These are phyloP conservation scores for Tachuris rubrigastra DNA, from an alignment of 2,113 vertebrate species.

Conservation along the genomic window DNA sequence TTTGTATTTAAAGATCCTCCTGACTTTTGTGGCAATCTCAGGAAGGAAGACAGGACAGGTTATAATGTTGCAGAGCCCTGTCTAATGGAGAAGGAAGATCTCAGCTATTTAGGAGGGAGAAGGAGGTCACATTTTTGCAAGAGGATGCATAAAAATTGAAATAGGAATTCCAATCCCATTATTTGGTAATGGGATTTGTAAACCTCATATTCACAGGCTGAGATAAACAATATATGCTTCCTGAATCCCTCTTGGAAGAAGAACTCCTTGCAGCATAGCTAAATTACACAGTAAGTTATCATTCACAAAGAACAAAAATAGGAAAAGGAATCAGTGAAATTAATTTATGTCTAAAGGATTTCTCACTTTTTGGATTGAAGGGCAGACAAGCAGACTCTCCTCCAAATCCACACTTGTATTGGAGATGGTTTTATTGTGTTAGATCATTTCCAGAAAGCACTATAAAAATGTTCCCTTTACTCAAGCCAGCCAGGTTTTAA, in stretches of 20 bases:
- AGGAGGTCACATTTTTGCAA: slow-evolving; percentile 13
- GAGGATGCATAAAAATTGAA: slow-evolving; percentile 28
- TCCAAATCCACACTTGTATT: neutral
- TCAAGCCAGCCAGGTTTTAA: slow-evolving; percentile 23
- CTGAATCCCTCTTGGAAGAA: slow-evolving; percentile 50
- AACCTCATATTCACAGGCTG: slow-evolving; percentile 46
- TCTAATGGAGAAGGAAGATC: neutral
- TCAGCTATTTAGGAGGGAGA: neutral
- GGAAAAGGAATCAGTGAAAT: slow-evolving; percentile 32
- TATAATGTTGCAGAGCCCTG: neutral
- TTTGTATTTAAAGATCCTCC: neutral
- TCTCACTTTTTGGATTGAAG: slow-evolving; percentile 34
- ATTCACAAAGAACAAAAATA: slow-evolving; percentile 47
- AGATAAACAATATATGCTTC: slow-evolving; percentile 49
- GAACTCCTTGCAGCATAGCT: slow-evolving; percentile 39
- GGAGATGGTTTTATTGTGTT: neutral
- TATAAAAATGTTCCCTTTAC: slow-evolving; percentile 25
- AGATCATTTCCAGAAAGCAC: slow-evolving; percentile 40
- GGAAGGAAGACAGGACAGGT: neutral
- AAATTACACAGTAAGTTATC: slow-evolving; percentile 48
- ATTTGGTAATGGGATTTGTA: slow-evolving; percentile 71
- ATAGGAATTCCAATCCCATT: slow-evolving; percentile 65
- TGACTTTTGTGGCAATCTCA: neutral
- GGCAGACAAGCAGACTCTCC: neutral
- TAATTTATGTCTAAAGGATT: slow-evolving; percentile 53